Evolutionary conservation across 1,140 invertebrate species (phyloP), one percentile per base, ranked within the genome.

Genomic region (Heliconius himera): DNA sequence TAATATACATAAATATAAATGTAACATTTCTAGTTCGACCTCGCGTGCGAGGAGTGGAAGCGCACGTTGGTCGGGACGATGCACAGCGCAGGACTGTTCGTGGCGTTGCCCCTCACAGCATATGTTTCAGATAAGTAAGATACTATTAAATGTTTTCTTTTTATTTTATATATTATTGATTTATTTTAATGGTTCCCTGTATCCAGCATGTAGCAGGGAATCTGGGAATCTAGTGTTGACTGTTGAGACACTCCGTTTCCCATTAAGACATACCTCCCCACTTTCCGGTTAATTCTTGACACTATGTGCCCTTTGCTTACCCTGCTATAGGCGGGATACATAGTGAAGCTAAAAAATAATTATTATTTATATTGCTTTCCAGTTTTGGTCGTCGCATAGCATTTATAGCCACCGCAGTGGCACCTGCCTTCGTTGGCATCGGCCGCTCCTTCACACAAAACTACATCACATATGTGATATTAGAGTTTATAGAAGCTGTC

Each of bases 51-150:
- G 88, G 95, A 96, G 86, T 97, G 97, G 96, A 97, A 96, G 89
- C 89, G 97, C 46, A 95, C 96, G 0, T 85, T 97, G 51, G 96
- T 97, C 0, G 97, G 97, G 18, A 97, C 96, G 2, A 93, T 97
- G 9, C 97, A 97, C 87, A 97, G 96, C 83, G 87, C 96, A 33
- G 97, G 96, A n/a, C 96, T 97, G 89, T 96, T 97, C 79, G 88
- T 97, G 13, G 96, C 96, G 18, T 95, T 97, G 87, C 95, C 96
- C 22, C 94, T 97, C 66, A 95, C 96, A 18, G 96, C 97, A n/a
- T 94, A 96, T 74, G 89, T 97, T n/a, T 97, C 96, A 8, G 97
- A 97, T 90, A 95, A 94, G 94, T 96, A 80, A 75, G 38, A 22
- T 56, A n/a, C 8, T 56, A 56, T n/a, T 22, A n/a, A n/a, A 46